A percentile compares a stretch with the other conserved stretches of the same genome.
Evolutionary conservation across 2,888 invertebrate genomes (phyloP).

Genomic region (Drosophila helvetica): DNA sequence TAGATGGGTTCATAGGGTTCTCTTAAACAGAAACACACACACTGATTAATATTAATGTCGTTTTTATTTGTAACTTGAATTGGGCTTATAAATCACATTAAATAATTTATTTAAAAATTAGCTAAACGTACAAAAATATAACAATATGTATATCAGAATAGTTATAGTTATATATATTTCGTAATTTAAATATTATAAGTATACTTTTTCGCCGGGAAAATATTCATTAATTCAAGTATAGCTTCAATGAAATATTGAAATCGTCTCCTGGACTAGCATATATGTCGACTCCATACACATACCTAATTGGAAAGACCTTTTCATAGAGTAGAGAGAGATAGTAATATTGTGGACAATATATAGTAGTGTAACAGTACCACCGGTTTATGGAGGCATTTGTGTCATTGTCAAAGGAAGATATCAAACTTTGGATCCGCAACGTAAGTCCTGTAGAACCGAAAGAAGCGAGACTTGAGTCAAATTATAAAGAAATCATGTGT

Average conservation of each 20-base stretch:
- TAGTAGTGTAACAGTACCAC: neutral
- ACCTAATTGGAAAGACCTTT: conserved; percentile 25
- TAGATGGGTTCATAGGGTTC: no score
- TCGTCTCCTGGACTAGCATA: conserved; percentile 35
- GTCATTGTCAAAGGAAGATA: neutral
- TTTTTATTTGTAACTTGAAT: conserved; percentile 72
- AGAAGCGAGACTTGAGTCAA: conserved; percentile 24
- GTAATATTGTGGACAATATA: neutral
- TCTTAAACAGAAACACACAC: no score
- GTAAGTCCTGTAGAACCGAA: conserved; percentile 21
- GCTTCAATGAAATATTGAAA: conserved; percentile 12
- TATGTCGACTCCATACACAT: conserved; percentile 14
- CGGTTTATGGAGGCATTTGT: neutral
- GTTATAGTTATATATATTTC: conserved; percentile 41
- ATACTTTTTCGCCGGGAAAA: neutral
- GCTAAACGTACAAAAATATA: conserved; percentile 80
- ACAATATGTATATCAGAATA: conserved; percentile 60
- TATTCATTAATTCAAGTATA: conserved; percentile 30
- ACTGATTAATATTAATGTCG: conserved; percentile 34
- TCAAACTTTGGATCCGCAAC: neutral
- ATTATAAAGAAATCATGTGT: conserved; percentile 53
- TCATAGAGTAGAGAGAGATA: neutral
- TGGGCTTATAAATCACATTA: conserved; percentile 77
- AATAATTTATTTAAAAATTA: conserved; percentile 78
- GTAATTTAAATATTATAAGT: no score